Base-by-base conservation (phyloP, 2,888 invertebrate species). In the Acanthosepion esculentum region DNA sequence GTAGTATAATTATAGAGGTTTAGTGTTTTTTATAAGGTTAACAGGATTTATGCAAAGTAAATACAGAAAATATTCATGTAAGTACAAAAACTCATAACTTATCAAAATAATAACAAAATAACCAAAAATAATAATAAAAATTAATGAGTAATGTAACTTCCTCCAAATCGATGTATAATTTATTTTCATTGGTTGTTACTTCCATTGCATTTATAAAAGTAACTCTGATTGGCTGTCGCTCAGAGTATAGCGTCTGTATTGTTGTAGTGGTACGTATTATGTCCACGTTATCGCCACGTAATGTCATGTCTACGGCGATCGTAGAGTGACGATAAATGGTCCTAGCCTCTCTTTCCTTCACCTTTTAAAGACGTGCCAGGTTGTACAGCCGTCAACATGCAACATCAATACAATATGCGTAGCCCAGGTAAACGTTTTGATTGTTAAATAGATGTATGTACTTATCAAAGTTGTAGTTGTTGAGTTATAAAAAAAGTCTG, bases 321-420 rank as follows among this genome's bases (percentile, higher is more conserved):
- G 50, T 23, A 26, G 15, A 48, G n/a, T 33, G 48, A 59, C 3
- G 20, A 23, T n/a, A 91, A 91, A 33, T 26, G 20, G 48, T 50
- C 48, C 91, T 6, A 50, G 64, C 7, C 53, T 29, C 18, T 55
- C 26, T 41, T 12, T 18, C 78, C 33, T n/a, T 94, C 78, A 10
- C n/a, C 41, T 64, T 94, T 94, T 48, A 48, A n/a, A 64, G 94
- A 50, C 55, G 91, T 91, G 50, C 55, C 50, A 64, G 48, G n/a
- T 78, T 3, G 78, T 78, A 78, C 78, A 78, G 78, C 64, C 48
- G 33, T 78, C 91, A 59, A 64, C 48, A 96, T 98, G 96, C 98
- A 98, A 97, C 97, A 97, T 55, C 98, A 98, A 97, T 98, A 98
- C 96, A 98, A 98, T 96, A 97, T 98, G 93, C 98, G 98, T 97